Base-by-base conservation (phyloP, 2,113 vertebrate species). In the Elachura formosa region DNA sequence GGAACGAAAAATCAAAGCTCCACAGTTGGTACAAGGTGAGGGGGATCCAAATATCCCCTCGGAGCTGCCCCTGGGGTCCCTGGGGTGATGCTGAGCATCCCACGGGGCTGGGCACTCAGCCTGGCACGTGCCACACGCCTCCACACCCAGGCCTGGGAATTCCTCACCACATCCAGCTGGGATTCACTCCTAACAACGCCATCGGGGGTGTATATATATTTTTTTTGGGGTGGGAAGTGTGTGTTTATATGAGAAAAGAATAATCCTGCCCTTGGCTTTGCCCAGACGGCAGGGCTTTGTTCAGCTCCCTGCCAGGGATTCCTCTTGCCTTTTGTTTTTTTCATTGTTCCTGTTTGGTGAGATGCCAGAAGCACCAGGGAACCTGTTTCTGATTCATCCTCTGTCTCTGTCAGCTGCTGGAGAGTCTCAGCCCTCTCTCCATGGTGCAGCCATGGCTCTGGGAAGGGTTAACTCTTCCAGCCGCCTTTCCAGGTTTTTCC, bases 401-500 rank as follows among this genome's bases (percentile, higher is more conserved):
- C 22, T 56, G 49, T 17, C 79, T 72, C 83, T 49, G 36, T 83
- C 40, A 62, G 8, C 69, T 84, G 69, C 82, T 67, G 82, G 28
- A 61, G 82, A 43, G 51, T 49, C 79, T 36, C 75, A 28, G 82
- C 25, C 66, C 76, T 11, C 61, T 64, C 72, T 56, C 76, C 7
- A 0, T 0, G 48, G 20, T 20, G 34, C 13, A 6, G 31, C 43
- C 0, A 2, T 3, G 16, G 63, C 87, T 86, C 71, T 17, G 3
- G 66, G 76, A 87, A 94, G 95, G 91, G 96, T 97, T 96, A 97
- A 96, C 43, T 63, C 71, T 67, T 90, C 79, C 90, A 52, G 45
- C 20, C 12, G 28, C 84, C 71, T 90, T 54, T 61, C 34, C 40
- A 26, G 74, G 46, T 89, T 93, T 72, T 92, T 77, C 58, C 28